A percentile compares a stretch with the other conserved stretches of the same genome.
Conservation (phyloP, 1,140 invertebrate species). For the Phymastichus coffea region DNA sequence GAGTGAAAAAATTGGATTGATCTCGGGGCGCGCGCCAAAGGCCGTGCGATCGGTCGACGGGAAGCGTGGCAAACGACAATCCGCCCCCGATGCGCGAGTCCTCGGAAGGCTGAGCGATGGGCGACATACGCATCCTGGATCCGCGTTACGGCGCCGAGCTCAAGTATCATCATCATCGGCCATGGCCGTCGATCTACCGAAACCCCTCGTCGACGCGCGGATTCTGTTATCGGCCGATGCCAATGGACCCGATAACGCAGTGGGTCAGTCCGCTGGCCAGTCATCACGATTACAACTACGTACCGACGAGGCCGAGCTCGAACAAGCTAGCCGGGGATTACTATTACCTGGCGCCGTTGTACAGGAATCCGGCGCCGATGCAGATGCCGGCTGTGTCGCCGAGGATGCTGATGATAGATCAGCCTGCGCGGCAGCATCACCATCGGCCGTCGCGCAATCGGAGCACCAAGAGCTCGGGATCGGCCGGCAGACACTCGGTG, state of each 20-base stretch:
- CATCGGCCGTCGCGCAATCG: conserved; percentile 30
- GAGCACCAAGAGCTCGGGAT: conserved; percentile 45
- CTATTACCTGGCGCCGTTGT: conserved; percentile 69
- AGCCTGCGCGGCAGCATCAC: conserved; percentile 7
- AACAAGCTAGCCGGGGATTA: conserved; percentile 66
- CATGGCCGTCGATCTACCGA: conserved; percentile 64
- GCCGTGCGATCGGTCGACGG: too few species aligned
- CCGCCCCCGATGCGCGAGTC: too few species aligned
- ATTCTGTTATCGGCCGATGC: conserved; percentile 63
- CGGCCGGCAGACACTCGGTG: conserved; percentile 38
- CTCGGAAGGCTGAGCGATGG: too few species aligned
- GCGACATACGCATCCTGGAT: conserved; percentile 51
- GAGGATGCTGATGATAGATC: conserved; percentile 55
- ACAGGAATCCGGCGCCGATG: conserved; percentile 58
- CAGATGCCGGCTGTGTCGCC: conserved; percentile 39
- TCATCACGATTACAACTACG: conserved; percentile 56
- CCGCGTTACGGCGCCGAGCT: conserved; percentile 47
- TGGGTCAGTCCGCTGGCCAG: conserved; percentile 43
- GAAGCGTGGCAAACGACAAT: too few species aligned
- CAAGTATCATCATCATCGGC: conserved; percentile 43
- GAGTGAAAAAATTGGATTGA: too few species aligned
- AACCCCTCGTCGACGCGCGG: conserved; percentile 50
- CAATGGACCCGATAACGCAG: conserved; percentile 44
- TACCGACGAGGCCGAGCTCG: conserved; percentile 48
- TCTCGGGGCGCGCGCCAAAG: too few species aligned